Conservation (phyloP, 2,888 invertebrate species). For the Lithophane leautieri region DNA sequence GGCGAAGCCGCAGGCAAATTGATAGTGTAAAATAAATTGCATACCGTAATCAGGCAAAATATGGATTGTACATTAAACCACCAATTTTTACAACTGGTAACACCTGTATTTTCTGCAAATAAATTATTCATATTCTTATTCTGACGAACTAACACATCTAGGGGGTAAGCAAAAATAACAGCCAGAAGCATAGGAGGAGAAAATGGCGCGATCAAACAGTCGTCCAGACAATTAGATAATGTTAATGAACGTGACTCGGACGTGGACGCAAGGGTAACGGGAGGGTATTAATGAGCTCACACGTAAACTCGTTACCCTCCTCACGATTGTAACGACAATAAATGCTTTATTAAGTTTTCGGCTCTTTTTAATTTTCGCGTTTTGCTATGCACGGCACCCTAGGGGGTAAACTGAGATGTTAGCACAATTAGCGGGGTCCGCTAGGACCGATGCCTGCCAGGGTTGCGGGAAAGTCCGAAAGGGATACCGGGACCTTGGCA, state of each 20-base stretch:
- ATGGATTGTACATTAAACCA: no score
- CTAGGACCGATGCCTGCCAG: no score
- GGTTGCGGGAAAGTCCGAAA: no score
- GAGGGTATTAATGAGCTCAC: conserved; percentile 59
- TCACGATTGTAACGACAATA: conserved; percentile 60
- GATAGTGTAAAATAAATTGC: no score
- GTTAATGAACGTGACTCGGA: conserved; percentile 69
- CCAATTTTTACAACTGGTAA: no score
- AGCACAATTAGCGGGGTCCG: no score
- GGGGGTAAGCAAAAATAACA: conserved; percentile 19
- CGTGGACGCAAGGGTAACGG: conserved; percentile 31
- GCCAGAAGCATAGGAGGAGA: conserved; percentile 17
- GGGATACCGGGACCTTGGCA: no score
- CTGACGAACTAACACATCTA: not conserved
- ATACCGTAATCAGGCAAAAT: no score
- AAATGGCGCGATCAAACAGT: conserved; percentile 57
- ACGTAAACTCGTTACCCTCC: conserved; percentile 66
- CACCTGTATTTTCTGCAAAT: no score
- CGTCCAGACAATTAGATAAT: conserved; percentile 73
- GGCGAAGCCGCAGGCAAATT: no score
- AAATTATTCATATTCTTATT: no score
- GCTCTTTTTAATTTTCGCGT: conserved; percentile 33
- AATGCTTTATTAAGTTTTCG: conserved; percentile 51
- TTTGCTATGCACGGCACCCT: conserved; percentile 2
- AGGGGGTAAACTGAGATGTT: not conserved